phyloP scores from a whole-genome alignment of 2,113 vertebrate genomes.

The Caranx ignobilis region DNA sequence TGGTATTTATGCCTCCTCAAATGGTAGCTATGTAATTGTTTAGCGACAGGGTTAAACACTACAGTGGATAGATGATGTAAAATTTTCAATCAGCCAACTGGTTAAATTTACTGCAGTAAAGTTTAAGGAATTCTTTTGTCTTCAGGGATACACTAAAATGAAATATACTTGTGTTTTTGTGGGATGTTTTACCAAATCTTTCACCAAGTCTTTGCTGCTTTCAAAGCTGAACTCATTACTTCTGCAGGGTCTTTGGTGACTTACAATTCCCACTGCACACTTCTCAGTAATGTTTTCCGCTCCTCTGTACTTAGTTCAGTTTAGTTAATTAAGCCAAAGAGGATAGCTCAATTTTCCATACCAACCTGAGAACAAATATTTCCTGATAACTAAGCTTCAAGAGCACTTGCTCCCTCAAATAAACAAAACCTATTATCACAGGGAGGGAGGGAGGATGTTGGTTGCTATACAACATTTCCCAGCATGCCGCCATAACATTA shows the following conservation, averaged over 20 bases:
- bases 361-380: slow-evolving; percentile 39
- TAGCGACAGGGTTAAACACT: not conserved
- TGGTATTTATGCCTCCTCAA: not conserved
- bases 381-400: slow-evolving; percentile 56
- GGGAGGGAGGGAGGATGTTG: slow-evolving; percentile 82
- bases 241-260: not conserved
- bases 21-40: not conserved
- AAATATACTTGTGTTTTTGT: not conserved
- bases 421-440: slow-evolving; percentile 85
- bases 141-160: not conserved
- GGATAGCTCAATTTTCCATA: slow-evolving; percentile 6
- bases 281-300: slow-evolving; percentile 35
- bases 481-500: slow-evolving; percentile 57
- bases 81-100: not conserved
- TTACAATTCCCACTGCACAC: not conserved
- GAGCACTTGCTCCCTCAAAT: slow-evolving; percentile 81
- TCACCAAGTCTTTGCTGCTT: not conserved
- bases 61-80: not conserved
- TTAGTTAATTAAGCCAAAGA: slow-evolving; percentile 35
- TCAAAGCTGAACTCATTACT: not conserved
- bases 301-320: not conserved
- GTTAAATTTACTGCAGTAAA: not conserved
- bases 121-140: not conserved
- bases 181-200: not conserved
- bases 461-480: slow-evolving; percentile 79